Evolutionary conservation across 2,113 vertebrate genomes (phyloP).

Genomic region (Galeopterus variegatus): DNA sequence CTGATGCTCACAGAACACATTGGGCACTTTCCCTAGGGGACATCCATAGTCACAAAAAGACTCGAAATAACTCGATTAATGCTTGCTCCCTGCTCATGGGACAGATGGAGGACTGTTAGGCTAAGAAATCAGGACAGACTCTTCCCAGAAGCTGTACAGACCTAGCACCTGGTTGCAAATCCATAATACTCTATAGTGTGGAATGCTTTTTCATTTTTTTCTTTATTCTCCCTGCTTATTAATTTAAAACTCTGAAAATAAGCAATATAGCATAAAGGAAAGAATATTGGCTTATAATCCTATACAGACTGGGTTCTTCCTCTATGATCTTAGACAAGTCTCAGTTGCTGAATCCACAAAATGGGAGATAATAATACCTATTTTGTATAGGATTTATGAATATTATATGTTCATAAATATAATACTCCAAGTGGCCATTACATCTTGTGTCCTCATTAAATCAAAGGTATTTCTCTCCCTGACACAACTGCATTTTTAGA

Average conservation of each 20-base stretch:
- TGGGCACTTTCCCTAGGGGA: neutral
- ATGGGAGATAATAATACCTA: neutral
- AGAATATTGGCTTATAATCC: neutral
- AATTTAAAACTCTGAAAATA: neutral
- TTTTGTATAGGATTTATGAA: constrained; percentile 32
- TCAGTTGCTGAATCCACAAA: neutral
- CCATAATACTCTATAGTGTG: neutral
- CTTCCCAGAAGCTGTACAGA: neutral
- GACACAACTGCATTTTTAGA: neutral
- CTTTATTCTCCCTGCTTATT: neutral
- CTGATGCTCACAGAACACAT: constrained; percentile 17
- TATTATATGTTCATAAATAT: too few species aligned
- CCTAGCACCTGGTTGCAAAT: constrained; percentile 33
- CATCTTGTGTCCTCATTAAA: neutral
- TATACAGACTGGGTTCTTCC: neutral
- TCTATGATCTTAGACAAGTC: neutral
- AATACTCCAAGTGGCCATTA: neutral
- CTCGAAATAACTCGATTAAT: constrained; percentile 53
- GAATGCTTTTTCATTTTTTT: neutral
- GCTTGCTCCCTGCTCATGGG: neutral
- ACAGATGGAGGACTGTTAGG: neutral
- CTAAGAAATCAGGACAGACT: neutral
- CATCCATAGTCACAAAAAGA: constrained; percentile 37
- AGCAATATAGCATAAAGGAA: neutral
- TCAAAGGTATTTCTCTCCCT: neutral